phyloP scores from a whole-genome alignment of 2,888 invertebrate species.

The Epiperipatus broadwayi region DNA sequence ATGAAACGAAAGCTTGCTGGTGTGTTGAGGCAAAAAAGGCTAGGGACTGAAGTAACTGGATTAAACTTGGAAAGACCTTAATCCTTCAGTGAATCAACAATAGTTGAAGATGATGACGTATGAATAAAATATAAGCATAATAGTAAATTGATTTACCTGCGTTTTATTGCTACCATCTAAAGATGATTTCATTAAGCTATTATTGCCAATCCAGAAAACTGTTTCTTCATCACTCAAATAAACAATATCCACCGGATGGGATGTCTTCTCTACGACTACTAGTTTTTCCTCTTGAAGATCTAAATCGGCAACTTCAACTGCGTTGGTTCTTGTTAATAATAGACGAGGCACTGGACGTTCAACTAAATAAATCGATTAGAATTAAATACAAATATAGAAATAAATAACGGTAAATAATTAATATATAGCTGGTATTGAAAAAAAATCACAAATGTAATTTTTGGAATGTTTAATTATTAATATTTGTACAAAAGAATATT shows the following conservation, averaged over 20 bases:
- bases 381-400: too few species aligned
- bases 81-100: too few species aligned
- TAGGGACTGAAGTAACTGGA: too few species aligned
- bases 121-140: too few species aligned
- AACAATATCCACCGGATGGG: constrained; percentile 47
- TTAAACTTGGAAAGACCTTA: too few species aligned
- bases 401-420: not conserved
- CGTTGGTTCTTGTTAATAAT: constrained; percentile 49
- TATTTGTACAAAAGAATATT: too few species aligned
- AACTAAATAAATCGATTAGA: constrained; percentile 24
- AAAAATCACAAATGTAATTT: too few species aligned
- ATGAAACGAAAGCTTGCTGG: too few species aligned
- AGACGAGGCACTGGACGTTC: constrained; percentile 60
- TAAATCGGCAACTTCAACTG: constrained; percentile 52
- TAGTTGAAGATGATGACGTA: too few species aligned
- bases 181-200: constrained; percentile 44
- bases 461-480: too few species aligned
- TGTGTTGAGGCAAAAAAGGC: too few species aligned
- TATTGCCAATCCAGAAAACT: constrained; percentile 61
- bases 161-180: constrained; percentile 33
- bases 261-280: constrained; percentile 22
- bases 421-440: too few species aligned
- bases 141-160: constrained; percentile 20
- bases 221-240: constrained; percentile 48
- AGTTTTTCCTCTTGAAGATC: constrained; percentile 37